Base-by-base conservation (phyloP, 2,797 vertebrate genomes). In the Amblyraja radiata region DNA sequence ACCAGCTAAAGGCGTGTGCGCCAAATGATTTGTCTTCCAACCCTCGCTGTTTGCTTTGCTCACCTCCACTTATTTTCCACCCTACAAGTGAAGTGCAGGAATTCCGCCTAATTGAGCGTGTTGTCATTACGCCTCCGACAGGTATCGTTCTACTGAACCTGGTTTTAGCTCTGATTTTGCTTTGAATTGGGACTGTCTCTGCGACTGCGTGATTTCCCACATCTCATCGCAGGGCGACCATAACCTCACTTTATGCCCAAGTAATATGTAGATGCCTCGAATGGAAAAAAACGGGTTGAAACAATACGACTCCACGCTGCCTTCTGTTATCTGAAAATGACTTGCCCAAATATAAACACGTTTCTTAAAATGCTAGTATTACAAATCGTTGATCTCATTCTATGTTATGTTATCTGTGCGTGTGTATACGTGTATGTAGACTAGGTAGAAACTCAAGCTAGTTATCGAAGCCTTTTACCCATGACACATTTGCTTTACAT, bases 11-110 rank as follows among this genome's bases (percentile, higher is more conserved):
- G 71, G 39, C 90, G 68, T 74, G 71, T 76, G 73, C n/a, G 73
- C 9, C 90, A 91, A 91, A 46, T 91, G 68, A 74, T 91, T 71
- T 91, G 90, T 46, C 11, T 91, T 91, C 32, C 18, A 39, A 9
- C 36, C 90, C 90, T 71, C 65, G 32, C 68, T 91, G 90, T 91
- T 91, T 91, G 71, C 25, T 92, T 76, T 92, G 71, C 90, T 21
- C 16, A 54, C 39, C 39, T 92, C 14, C 36, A 6, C 90, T 3
- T n/a, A 54, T 92, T 28, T 16, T 25, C 90, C 76, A n/a, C 58
- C 36, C 36, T 71, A 28, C 39, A 54, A 92, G 90, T 76, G 90
- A 28, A n/a, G 68, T n/a, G 74, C 25, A 58, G 71, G 90, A 76
- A 68, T 25, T 28, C 23, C 23, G 32, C 21, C 23, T 74, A 39